Base-by-base conservation (phyloP, 2,113 vertebrate genomes). In the Perca schrenkii region DNA sequence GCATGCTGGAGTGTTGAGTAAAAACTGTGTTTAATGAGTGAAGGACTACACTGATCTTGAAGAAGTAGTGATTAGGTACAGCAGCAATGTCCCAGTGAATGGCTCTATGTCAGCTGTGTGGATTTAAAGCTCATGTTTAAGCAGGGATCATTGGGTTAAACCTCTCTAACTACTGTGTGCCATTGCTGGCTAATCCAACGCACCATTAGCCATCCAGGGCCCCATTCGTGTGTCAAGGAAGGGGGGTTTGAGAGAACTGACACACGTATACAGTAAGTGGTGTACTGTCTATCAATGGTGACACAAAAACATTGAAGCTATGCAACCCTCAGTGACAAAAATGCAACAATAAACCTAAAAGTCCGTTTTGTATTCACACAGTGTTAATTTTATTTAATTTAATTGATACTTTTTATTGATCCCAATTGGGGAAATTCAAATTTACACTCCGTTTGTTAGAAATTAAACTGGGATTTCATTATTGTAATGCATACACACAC, bases 101-200 rank as follows among this genome's bases (percentile, higher is more conserved):
- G 86, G 56, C 73, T 77, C 67, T 46, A 57, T 73, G 85, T 90
- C 76, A 80, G 79, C 77, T 83, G 88, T 82, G 86, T 77, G 79
- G 84, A 89, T 87, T 84, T 81, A 86, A 47, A 81, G 87, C 87
- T 90, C 80, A 82, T 88, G 84, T 87, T 88, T 86, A 82, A 91
- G 80, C 57, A 77, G 88, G 89, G 91, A 85, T 94, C 91, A 92
- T 46, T 86, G 82, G 92, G 84, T 91, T 92, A 89, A 91, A 88
- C 77, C 87, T 83, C 79, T 43, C 76, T 86, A 79, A 86, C 85
- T 82, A 87, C 84, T 77, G 79, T 83, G 80, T 61, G 86, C 61
- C 83, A 78, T 53, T 84, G 83, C 56, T 17, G 78, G 83, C 52
- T 90, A 89, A 92, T 92, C 85, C 83, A 82, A 28, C 0, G 8